Evolutionary conservation across 2,113 vertebrate genomes (phyloP), one percentile per base, ranked within the genome.

Genomic region (Macheiramphus alcinus): DNA sequence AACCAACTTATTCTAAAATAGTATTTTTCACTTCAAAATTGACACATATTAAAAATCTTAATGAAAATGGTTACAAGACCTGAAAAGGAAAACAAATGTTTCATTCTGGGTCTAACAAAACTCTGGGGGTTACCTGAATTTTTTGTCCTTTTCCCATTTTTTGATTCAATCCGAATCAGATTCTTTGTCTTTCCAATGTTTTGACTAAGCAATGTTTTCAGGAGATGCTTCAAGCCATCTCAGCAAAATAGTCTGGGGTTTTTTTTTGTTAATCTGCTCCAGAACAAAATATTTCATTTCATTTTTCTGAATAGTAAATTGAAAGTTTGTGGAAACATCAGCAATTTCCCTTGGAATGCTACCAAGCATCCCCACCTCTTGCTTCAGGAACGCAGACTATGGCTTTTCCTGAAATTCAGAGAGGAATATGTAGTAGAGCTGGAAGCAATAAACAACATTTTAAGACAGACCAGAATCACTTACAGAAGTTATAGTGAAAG

Each of bases 371-470:
- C 21, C 31, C 16, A 73, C 16, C 31, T 74, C 38, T 83, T 52
- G 31, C 73, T 84, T 88, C 43, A 56, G 53, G 26, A 96, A 67
- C 20, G 68, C 15, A 72, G 55, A 55, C 16, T 58, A 40, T 0
- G 3, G 25, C 43, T 89, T 27, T 58, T 70, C 68, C 55, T 76
- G 53, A 89, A 97, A 96, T 70, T 75, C 50, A 66, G 32, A 80
- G 42, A 82, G 45, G 42, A 82, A 66, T 19, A 73, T 27, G 47
- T 6, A 74, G 65, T 12, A 53, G 50, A 86, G 62, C 29, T 85
- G 63, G 50, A 94, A 91, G 61, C 36, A 91, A 92, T 72, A 91
- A 95, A 91, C 25, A 93, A 74, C 25, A 34, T 48, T 89, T 92
- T 82, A 71, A 81, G 38, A 86, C 5, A 68, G 58, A 86, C 76